Conservation (phyloP, 1,140 invertebrate species). For the Aporrectodea caliginosa region DNA sequence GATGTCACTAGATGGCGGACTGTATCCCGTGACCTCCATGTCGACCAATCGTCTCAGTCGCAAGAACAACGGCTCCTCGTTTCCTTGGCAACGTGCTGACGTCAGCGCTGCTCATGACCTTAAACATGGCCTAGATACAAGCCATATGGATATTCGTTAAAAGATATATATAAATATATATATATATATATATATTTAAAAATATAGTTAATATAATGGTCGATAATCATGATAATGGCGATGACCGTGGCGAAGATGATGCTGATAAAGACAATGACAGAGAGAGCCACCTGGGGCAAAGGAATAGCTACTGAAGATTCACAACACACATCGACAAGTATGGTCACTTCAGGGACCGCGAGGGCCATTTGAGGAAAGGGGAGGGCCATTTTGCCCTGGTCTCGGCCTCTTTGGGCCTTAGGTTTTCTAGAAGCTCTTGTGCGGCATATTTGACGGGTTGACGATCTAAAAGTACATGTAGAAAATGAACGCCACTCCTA, state of each 20-base stretch:
- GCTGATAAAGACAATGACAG: neutral
- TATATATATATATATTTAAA: neutral
- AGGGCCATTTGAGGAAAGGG: no score
- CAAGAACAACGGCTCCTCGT: conserved; percentile 22
- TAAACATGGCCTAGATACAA: conserved; percentile 21
- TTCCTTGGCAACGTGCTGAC: conserved; percentile 28
- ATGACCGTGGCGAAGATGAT: neutral
- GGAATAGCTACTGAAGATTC: no score
- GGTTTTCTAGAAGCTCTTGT: no score
- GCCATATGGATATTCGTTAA: neutral
- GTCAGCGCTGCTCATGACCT: conserved; percentile 22
- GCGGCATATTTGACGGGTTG: no score
- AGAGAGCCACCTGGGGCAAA: neutral
- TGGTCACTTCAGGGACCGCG: no score
- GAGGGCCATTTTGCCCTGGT: no score
- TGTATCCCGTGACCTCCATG: neutral
- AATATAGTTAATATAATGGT: neutral
- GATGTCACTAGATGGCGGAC: conserved; percentile 16
- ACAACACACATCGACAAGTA: no score
- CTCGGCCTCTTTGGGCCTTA: no score
- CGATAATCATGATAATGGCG: neutral
- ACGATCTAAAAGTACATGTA: no score
- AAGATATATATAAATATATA: neutral
- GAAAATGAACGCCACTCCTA: no score
- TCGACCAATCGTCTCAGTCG: conserved; percentile 24